Conservation (phyloP, 2,113 vertebrate species). For the Geothlypis trichas region DNA sequence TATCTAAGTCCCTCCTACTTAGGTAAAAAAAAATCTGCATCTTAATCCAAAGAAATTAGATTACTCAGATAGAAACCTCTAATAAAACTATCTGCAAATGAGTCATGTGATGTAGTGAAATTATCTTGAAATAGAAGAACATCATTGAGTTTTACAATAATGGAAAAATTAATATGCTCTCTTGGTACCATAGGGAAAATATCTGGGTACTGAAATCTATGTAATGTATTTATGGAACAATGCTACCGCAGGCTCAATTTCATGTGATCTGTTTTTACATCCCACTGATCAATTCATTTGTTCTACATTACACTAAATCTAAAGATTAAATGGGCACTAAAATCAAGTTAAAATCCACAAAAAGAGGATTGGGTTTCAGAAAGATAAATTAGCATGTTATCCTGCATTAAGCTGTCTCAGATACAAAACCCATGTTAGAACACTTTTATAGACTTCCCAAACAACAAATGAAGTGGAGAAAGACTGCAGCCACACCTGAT, state of each 20-base stretch:
- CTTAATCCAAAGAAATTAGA: background rate
- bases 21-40: background rate
- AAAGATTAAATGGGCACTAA: background rate
- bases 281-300: background rate
- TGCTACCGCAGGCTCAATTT: background rate
- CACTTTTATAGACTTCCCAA: background rate
- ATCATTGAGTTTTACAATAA: background rate
- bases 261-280: background rate
- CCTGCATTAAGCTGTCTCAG: background rate
- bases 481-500: slow-evolving; percentile 47
- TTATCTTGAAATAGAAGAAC: background rate
- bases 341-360: background rate
- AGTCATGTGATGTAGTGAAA: background rate
- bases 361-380: background rate
- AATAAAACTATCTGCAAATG: background rate
- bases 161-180: background rate
- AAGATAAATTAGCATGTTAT: background rate
- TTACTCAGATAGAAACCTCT: background rate
- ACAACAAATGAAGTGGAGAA: background rate
- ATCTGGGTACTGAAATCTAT: background rate
- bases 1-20: background rate
- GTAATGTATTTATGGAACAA: background rate
- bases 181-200: background rate
- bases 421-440: background rate
- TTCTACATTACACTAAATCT: background rate